phyloP scores from a whole-genome alignment of 2,113 vertebrate genomes.

The Nettapus auritus region DNA sequence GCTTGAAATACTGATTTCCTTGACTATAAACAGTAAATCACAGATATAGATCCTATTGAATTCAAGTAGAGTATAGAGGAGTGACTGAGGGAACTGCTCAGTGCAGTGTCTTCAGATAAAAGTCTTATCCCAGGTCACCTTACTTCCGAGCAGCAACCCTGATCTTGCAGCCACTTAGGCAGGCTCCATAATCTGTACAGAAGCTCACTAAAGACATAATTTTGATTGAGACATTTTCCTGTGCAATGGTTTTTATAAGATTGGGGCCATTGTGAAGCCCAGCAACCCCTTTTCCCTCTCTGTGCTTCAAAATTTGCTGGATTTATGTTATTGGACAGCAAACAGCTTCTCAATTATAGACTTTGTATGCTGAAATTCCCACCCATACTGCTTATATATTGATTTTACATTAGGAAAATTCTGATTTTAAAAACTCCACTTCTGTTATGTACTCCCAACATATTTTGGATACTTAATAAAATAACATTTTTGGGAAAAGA shows the following conservation, averaged over 20 bases:
- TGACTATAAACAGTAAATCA: neutral
- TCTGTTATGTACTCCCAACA: neutral
- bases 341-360: neutral
- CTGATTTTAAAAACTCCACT: neutral
- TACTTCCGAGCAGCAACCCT: neutral
- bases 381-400: neutral
- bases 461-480: neutral
- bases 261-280: neutral
- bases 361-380: neutral
- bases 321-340: neutral
- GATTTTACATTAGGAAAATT: neutral
- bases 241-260: neutral
- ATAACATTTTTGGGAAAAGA: neutral
- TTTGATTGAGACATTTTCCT: neutral
- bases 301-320: neutral
- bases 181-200: neutral
- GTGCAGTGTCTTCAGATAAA: neutral
- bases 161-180: conserved; percentile 2
- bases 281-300: neutral
- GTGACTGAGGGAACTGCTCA: neutral
- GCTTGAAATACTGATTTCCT: conserved; percentile 33
- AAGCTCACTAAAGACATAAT: neutral
- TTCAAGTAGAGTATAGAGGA: neutral
- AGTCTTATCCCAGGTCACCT: neutral
- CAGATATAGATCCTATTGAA: neutral